A percentile compares a stretch with the other conserved stretches of the same genome.
Evolutionary conservation across 2,797 vertebrate genomes (phyloP).

Genomic region (Coranthus polyacanthus): DNA sequence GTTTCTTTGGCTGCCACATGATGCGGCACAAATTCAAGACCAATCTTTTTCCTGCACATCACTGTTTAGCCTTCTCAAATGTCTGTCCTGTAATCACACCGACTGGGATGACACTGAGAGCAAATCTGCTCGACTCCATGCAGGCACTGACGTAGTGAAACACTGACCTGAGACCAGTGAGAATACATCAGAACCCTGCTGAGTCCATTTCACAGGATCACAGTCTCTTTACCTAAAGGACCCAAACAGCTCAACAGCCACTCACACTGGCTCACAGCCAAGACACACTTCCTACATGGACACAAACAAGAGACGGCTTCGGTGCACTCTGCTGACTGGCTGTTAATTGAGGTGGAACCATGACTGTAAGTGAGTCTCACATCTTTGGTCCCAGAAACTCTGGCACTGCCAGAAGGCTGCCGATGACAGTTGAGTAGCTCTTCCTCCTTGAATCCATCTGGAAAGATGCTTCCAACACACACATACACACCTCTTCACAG

Average conservation of each 20-base stretch:
- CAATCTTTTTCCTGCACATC: too few relatives aligned
- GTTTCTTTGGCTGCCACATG: too few relatives aligned
- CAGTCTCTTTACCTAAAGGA: slow-evolving; percentile 11
- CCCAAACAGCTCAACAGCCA: slow-evolving; percentile 10
- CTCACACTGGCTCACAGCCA: slow-evolving; percentile 1
- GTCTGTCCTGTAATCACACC: too few relatives aligned
- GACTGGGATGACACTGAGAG: too few relatives aligned
- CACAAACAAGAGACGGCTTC: slow-evolving; percentile 44
- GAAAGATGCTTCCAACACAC: slow-evolving; percentile 36
- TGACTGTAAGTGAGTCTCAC: slow-evolving; percentile 54
- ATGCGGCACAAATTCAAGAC: too few relatives aligned
- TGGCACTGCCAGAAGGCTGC: slow-evolving; percentile 52
- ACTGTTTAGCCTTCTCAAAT: too few relatives aligned
- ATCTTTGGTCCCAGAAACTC: slow-evolving; percentile 48
- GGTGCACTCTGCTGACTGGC: slow-evolving; percentile 35
- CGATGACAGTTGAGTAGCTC: slow-evolving; percentile 46
- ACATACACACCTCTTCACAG: slow-evolving; percentile 26
- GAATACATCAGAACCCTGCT: slow-evolving; percentile 4
- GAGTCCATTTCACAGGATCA: slow-evolving; percentile 4
- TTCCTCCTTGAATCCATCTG: slow-evolving; percentile 47
- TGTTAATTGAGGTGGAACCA: slow-evolving; percentile 63
- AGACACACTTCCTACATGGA: slow-evolving; percentile 24
- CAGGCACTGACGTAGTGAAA: too few relatives aligned
- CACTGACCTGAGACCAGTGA: neutral
- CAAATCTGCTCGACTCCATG: too few relatives aligned